Evolutionary conservation across 2,797 vertebrate genomes (phyloP), one percentile per base, ranked within the genome.

Genomic region (Coilia nasus): DNA sequence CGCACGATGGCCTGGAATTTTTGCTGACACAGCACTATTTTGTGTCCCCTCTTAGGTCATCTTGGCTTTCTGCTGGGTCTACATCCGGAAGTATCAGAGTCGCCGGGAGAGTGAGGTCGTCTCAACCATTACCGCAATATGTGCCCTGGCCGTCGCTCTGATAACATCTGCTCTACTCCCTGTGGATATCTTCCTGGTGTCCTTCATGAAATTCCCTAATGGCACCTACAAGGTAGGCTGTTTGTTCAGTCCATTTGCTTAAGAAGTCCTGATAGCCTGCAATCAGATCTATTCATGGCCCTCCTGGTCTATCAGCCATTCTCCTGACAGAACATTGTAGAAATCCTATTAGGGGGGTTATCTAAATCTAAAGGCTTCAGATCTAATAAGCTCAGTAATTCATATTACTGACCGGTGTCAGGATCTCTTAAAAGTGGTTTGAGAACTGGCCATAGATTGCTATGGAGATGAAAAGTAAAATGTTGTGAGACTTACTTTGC

Each of bases 161-260:
- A 98, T 99, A 93, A 97, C 98, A 0, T 99, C 98, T 19, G 98
- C 98, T 0, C 97, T 99, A 15, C 94, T 99, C 50, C 98, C 98
- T 0, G 98, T 99, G 93, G 98, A 99, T 89, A 99, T 99, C 92
- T 99, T 99, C 90, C 94, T 99, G 78, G 98, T 99, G 90, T 99
- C 98, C 0, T 99, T 97, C 88, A 98, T 99, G 97, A 99, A 99
- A 93, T 95, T 97, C 90, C 95, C 94, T 88, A 98, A 99, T 90
- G 98, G 98, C 31, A 99, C 98, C 82, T 99, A 98, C 93, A 99
- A 99, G 98, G 98, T 98, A 93, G 89, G 92, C 50, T 54, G 9
- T 54, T 78, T 44, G 93, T 81, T 86, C 56, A 75, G 19, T 88
- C 64, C 87, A 81, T 81, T 50, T 71, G 85, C 84, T 86, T 80